These are phyloP conservation scores for Montipora cactus DNA, from an alignment of 64 coral and sea anemone species.

Conservation along the genomic window DNA sequence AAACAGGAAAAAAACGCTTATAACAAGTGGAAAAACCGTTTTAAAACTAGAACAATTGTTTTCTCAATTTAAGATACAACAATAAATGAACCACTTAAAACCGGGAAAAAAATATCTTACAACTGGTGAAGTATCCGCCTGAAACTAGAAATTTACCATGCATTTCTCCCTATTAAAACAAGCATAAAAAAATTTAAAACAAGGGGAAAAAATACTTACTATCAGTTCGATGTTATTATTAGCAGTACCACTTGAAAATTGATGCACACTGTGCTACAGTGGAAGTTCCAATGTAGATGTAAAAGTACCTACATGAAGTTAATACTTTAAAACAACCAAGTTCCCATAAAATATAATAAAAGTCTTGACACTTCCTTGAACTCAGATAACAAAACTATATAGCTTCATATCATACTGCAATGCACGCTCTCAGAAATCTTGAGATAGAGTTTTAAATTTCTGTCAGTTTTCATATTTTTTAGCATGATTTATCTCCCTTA, in stretches of 20 bases:
- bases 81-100: not conserved
- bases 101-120: not conserved
- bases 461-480: not conserved
- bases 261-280: not conserved
- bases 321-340: constrained; percentile 11
- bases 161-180: not conserved
- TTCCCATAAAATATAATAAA: not conserved
- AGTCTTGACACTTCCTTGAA: not conserved
- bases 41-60: too few relatives aligned
- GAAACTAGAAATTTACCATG: not conserved
- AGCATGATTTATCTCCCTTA: too few relatives aligned
- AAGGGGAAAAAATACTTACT: not conserved
- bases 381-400: not conserved
- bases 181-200: not conserved
- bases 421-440: not conserved
- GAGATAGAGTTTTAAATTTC: not conserved
- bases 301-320: not conserved
- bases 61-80: not conserved
- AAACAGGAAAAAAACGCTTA: too few relatives aligned
- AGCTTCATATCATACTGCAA: not conserved
- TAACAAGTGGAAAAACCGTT: too few relatives aligned
- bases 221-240: not conserved
- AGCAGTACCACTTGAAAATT: not conserved
- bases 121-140: not conserved
- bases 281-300: not conserved